A percentile compares a stretch with the other conserved stretches of the same genome.
Conservation (phyloP, 2,113 vertebrate species). For the Myotis brandtii region DNA sequence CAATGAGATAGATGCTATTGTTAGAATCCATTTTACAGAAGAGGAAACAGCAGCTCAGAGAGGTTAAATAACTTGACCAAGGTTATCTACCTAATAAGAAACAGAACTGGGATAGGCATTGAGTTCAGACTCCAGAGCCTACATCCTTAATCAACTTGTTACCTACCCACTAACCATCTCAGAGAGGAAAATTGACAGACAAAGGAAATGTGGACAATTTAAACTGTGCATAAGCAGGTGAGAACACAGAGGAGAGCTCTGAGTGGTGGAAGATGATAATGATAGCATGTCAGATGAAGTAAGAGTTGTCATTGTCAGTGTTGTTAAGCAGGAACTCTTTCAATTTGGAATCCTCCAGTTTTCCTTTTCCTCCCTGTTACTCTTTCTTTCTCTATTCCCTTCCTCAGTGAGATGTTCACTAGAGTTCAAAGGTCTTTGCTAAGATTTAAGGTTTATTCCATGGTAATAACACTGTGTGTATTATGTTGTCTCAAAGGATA, state of each 20-base stretch:
- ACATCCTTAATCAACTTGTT: neutral
- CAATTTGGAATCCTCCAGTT: neutral
- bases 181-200: neutral
- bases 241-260: neutral
- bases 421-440: neutral
- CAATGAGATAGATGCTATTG: neutral
- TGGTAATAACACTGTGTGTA: neutral
- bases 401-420: neutral
- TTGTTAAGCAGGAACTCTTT: neutral
- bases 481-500: too few relatives aligned
- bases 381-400: neutral
- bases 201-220: neutral
- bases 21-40: neutral
- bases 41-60: neutral
- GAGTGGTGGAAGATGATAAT: neutral
- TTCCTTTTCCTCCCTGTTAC: neutral
- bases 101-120: neutral
- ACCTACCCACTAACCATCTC: neutral
- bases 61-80: constrained; percentile 14
- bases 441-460: neutral
- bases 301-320: neutral
- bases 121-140: neutral
- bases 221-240: neutral
- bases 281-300: accelerated
- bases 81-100: neutral